A percentile compares a stretch with the other conserved stretches of the same genome.
These are phyloP conservation scores for Gopherus flavomarginatus DNA, from an alignment of 2,113 vertebrate species.

Conservation along the genomic window DNA sequence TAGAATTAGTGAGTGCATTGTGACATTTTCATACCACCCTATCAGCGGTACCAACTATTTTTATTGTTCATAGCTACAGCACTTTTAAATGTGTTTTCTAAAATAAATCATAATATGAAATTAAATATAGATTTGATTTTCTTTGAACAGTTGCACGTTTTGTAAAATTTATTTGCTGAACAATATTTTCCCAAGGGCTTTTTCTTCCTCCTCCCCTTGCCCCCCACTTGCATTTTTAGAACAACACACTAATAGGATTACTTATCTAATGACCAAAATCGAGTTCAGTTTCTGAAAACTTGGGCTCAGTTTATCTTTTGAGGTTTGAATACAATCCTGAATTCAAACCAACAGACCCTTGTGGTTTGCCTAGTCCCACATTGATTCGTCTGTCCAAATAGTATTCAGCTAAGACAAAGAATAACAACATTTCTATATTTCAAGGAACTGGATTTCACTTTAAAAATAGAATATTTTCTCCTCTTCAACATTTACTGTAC, in stretches of 20 bases:
- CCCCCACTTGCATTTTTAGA: conserved; percentile 29
- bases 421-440: conserved; percentile 26
- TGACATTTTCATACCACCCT: background rate
- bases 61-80: background rate
- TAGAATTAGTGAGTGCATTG: background rate
- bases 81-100: conserved; percentile 32
- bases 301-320: conserved; percentile 50
- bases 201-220: background rate
- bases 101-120: background rate
- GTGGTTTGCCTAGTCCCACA: conserved; percentile 55
- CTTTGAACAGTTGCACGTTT: background rate
- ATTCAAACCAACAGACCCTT: conserved; percentile 41
- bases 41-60: background rate
- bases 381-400: conserved; percentile 59
- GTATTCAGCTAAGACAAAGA: conserved; percentile 64
- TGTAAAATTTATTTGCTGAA: conserved; percentile 7
- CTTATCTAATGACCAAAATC: conserved; percentile 29
- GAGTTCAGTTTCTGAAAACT: conserved; percentile 28
- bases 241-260: conserved; percentile 48
- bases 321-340: conserved; percentile 46
- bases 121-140: background rate
- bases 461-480: conserved; percentile 1
- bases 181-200: background rate
- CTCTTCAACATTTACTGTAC: background rate
- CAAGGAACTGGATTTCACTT: conserved; percentile 13